Evolutionary conservation across 2,113 vertebrate genomes (phyloP), one percentile per base, ranked within the genome.

Genomic region (Prietella phreatophila): DNA sequence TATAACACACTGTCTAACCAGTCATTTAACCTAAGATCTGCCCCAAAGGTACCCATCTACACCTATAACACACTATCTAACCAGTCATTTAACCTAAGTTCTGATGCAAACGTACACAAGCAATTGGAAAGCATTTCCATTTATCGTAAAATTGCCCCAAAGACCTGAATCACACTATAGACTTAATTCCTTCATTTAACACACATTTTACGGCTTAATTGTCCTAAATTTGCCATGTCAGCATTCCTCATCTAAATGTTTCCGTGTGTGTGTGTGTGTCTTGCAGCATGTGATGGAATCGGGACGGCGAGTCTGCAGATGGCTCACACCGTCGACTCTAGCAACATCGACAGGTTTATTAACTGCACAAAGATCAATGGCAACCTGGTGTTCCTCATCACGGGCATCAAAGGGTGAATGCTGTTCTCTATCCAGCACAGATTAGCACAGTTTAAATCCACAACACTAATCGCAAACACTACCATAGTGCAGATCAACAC

Each of bases 361-460:
- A 99, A 99, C 95, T 99, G 98, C 88, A 99, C 98, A 87, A 99
- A 99, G 95, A 99, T 99, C 96, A 99, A 99, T 82, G 98, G 98
- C 89, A 99, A 99, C 93, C 94, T 99, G 87, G 97, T 99, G 91
- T 99, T 99, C 91, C 97, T 99, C 79, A 98, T 99, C 92, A 99
- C 98, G 63, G 98, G 98, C 53, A 99, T 99, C 93, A 98, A 99
- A 88, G 98, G 98, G 98, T 99, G 88, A 97, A 97, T 93, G 83
- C 84, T 89, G 69, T 33, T 50, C 58, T 30, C 84, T 47, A 80
- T 82, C 30, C 25, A 11, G 19, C 19, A 19, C 55, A 14, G 30
- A 82, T n/a, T 39, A 76, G 27, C 42, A 39, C 60, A 10, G 55
- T 56, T 82, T 82, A 71, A 39, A 81, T 55, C 87, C 87, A 60